Conservation (phyloP, 1,140 invertebrate species). For the Bactericera cockerelli region DNA sequence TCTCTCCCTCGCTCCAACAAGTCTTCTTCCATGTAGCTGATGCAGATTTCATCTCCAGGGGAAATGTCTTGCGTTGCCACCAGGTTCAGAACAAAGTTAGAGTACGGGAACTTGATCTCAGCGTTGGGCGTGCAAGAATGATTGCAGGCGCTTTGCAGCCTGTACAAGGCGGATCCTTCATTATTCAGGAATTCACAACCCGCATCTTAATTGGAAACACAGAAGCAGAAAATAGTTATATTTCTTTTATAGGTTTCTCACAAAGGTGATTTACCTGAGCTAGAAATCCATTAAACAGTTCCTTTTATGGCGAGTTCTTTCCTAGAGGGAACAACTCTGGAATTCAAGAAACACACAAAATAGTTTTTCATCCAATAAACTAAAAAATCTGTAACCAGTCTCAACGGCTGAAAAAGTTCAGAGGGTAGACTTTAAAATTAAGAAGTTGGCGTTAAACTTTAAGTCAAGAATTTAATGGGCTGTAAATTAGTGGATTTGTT, state of each 20-base stretch:
- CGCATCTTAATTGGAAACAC: conserved; percentile 42
- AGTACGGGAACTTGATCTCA: conserved; percentile 65
- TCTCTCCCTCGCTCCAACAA: conserved; percentile 60
- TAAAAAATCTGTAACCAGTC: no score
- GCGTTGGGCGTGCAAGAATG: conserved; percentile 88
- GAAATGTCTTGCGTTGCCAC: conserved; percentile 58
- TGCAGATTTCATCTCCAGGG: conserved; percentile 74
- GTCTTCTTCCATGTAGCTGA: conserved; percentile 83
- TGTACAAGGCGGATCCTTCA: conserved; percentile 82
- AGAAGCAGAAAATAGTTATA: background rate
- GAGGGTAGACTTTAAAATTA: no score
- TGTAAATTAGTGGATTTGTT: no score
- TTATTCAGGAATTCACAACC: conserved; percentile 81
- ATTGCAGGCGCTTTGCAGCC: conserved; percentile 71
- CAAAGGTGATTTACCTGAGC: background rate
- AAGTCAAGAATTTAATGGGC: no score
- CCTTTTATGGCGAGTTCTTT: no score
- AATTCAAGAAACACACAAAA: no score
- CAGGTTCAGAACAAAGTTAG: conserved; percentile 61
- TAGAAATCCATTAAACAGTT: no score
- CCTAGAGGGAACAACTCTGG: no score
- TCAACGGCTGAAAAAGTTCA: no score
- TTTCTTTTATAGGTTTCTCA: conserved; percentile 4
- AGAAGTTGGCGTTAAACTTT: no score
- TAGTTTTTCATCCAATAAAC: no score